These are phyloP conservation scores for Molossus alvarezi DNA, from an alignment of 2,797 vertebrate species.

Conservation along the genomic window DNA sequence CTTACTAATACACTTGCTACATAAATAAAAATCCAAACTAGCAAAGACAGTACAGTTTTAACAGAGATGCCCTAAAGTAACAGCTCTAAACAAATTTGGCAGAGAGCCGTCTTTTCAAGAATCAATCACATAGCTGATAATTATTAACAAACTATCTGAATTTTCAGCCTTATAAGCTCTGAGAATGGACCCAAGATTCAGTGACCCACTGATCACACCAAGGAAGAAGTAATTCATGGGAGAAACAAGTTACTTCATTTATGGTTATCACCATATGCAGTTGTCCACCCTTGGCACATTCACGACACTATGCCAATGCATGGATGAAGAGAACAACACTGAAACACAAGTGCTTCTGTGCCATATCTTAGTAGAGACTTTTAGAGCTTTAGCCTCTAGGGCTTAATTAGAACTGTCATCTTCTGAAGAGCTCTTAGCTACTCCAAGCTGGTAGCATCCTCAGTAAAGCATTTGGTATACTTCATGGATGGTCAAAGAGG, in stretches of 20 bases:
- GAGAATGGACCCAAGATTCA: conserved; percentile 43
- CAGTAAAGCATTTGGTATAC: conserved; percentile 41
- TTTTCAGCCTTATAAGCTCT: conserved; percentile 10
- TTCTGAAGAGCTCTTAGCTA: conserved; percentile 54
- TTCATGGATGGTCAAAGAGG: conserved; percentile 20
- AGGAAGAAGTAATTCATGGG: neutral
- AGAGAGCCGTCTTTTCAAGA: neutral
- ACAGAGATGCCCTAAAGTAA: neutral
- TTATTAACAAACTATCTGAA: conserved; percentile 50
- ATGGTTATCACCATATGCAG: neutral
- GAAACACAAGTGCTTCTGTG: neutral
- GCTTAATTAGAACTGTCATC: conserved; percentile 66
- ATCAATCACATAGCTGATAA: neutral
- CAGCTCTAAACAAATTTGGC: conserved; percentile 10
- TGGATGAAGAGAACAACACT: neutral
- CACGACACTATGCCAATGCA: neutral
- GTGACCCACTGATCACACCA: neutral
- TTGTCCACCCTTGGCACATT: neutral
- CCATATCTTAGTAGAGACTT: conserved; percentile 7
- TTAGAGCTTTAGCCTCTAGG: conserved; percentile 10
- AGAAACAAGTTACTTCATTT: conserved; percentile 49
- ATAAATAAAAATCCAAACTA: conserved; percentile 4
- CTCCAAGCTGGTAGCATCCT: conserved; percentile 35
- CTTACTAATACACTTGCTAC: neutral
- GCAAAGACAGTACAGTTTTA: neutral